Base-by-base conservation (phyloP, 2,797 vertebrate genomes). In the Typhlichthys eigenmanni region DNA sequence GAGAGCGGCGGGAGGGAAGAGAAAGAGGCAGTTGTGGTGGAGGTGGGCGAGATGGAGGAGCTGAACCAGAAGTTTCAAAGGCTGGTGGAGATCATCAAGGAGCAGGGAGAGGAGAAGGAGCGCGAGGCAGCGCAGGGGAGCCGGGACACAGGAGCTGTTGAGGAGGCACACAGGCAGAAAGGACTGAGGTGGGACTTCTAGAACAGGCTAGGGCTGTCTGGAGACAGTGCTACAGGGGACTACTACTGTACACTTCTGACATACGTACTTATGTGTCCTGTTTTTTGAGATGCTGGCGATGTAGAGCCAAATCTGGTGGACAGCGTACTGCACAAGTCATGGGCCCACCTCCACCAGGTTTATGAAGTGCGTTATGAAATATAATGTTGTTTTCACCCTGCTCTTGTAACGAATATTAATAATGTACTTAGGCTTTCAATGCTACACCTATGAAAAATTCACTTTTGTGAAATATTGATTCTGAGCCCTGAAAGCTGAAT, bases 51-150 rank as follows among this genome's bases (percentile, higher is more conserved):
- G 6, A 85, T 92, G 82, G 93, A 91, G 34, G 94, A 95, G 74
- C 86, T 94, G 80, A 95, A 95, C 29, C 92, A 93, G 0, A 94
- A 94, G 86, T 96, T 97, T 72, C 88, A 89, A 73, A 92, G 90
- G 76, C 89, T 96, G 84, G 92, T 95, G 2, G 94, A 96, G 82
- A 91, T 96, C 64, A 95, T 95, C 11, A 87, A 87, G 62, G 90
- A 89, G 75, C 77, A 85, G 55, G 86, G 85, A 62, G 62, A 55
- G 34, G 87, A 88, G 80, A 83, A 68, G 64, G 75, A 76, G 46
- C 50, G 53, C 45, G 68, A 55, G 34, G 48, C 49, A 17, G 54
- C 17, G 1, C 62, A 69, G 24, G 67, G 43, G 43, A 65, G 57
- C 0, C 47, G 52, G 59, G 59, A 77, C 16, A 46, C 38, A 56